Percentiles rank a stretch among this genome's conserved stretches.
Conservation (phyloP, 1,140 invertebrate genomes). For the Wasmannia auropunctata region DNA sequence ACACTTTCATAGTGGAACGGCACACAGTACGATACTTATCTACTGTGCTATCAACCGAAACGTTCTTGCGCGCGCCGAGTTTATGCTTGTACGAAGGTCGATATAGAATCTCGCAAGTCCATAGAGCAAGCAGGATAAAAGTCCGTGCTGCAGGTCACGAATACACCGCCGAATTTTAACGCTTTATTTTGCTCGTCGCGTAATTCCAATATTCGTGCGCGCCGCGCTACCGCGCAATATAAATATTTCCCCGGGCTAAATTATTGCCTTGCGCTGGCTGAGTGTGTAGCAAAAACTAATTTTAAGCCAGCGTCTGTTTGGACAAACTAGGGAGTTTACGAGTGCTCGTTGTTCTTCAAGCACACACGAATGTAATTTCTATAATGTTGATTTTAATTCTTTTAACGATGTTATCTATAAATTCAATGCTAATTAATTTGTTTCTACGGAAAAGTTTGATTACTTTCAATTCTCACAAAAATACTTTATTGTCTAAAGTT, state of each 20-base stretch:
- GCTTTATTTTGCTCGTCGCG: constrained; percentile 16
- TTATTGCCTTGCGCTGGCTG: constrained; percentile 1
- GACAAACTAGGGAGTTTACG: neutral
- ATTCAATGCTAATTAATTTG: neutral
- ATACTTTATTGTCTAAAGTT: neutral
- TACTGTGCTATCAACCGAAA: neutral
- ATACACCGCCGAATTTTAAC: constrained; percentile 7
- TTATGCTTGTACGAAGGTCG: neutral
- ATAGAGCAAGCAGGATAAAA: neutral
- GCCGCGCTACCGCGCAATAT: constrained; percentile 26
- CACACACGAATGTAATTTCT: neutral
- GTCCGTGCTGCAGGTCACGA: neutral
- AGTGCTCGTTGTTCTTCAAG: neutral
- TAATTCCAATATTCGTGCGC: constrained; percentile 24
- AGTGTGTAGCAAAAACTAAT: constrained; percentile 27
- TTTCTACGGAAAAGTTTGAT: neutral
- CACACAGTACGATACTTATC: neutral
- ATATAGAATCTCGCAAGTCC: neutral
- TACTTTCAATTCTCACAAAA: neutral
- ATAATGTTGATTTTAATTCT: constrained; percentile 23
- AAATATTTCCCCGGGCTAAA: constrained; percentile 12
- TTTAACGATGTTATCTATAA: neutral
- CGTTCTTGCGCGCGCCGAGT: neutral
- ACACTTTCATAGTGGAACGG: neutral
- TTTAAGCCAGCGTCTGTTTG: constrained; percentile 2